Conservation (phyloP, 2,888 invertebrate species). For the Branchipolynoe longqiensis region DNA sequence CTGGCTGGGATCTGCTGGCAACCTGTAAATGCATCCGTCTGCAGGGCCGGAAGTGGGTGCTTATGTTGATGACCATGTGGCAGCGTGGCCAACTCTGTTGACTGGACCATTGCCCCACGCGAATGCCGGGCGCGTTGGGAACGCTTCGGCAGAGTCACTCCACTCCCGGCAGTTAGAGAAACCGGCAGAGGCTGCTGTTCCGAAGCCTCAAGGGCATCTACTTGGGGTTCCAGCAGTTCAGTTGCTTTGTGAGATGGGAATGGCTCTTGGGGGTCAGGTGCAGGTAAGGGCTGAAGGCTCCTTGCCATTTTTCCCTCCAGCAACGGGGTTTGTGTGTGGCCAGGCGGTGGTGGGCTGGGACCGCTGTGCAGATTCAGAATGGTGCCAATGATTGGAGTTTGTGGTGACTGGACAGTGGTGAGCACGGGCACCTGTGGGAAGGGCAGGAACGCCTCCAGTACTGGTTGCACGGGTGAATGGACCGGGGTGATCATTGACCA, state of each 20-base stretch:
- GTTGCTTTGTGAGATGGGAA: too few species aligned
- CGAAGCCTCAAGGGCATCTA: too few species aligned
- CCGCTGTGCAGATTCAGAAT: background rate
- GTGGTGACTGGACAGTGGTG: conserved; percentile 23
- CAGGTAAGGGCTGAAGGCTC: background rate
- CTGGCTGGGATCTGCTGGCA: background rate
- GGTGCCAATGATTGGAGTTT: conserved; percentile 19
- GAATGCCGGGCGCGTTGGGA: too few species aligned
- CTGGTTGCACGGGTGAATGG: conserved; percentile 32
- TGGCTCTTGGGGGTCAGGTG: background rate
- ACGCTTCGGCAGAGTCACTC: too few species aligned
- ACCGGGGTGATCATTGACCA: conserved; percentile 30
- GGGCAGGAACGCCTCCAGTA: conserved; percentile 35
- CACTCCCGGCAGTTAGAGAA: too few species aligned
- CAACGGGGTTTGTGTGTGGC: background rate
- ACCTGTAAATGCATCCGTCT: too few species aligned
- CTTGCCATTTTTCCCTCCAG: background rate
- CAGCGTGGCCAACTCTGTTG: too few species aligned
- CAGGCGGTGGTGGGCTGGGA: background rate
- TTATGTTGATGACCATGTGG: too few species aligned
- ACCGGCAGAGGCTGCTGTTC: too few species aligned
- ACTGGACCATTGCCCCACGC: too few species aligned
- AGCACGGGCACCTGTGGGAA: conserved; percentile 4
- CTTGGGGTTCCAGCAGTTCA: too few species aligned
- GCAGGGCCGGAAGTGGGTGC: too few species aligned